Base-by-base conservation (phyloP, 2,113 vertebrate genomes). In the Edolisoma coerulescens region DNA sequence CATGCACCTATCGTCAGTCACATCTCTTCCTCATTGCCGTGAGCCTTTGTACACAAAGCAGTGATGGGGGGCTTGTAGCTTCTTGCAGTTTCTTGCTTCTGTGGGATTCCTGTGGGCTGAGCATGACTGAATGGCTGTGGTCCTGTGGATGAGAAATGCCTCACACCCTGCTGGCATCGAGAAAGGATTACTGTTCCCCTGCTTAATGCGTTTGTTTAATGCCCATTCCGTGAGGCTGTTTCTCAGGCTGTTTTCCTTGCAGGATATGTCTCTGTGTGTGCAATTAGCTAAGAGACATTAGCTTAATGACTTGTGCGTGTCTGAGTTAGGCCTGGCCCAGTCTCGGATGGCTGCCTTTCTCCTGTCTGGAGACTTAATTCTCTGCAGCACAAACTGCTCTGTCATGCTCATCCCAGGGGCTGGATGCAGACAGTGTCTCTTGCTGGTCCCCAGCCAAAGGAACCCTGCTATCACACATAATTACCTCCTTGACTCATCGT, bases 1-100 rank as follows among this genome's bases (percentile, higher is more conserved):
- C 44, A 63, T 0, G 1, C 47, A 70, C 0, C 0, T 85, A 85
- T 86, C 39, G 0, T 70, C 59, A 93, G n/a, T 32, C 79, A 59
- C 81, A 87, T 93, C 91, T 93, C 82, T 87, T 93, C 87, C 63
- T 89, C 79, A 83, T 85, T 77, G 87, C 92, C 60, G 63, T 52
- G 35, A 90, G 82, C 60, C 84, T 91, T 79, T 93, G 54, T 61
- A 82, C 33, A n/a, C 0, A 12, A 77, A 67, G 67, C 61, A 54
- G 12, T 9, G 70, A 79, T 61, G 67, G 69, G 56, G 41, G 33
- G 47, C 74, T 80, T 93, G 91, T 92, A 90, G 75, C 59, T 90
- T 97, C 94, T 96, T 96, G 91, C 87, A 89, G 47, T 71, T 91
- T 95, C 93, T 95, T 97, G 90, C 59, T 93, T 57, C 87, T 93